Conservation (phyloP, 2,888 invertebrate genomes). For the Phragmatobia fuliginosa region DNA sequence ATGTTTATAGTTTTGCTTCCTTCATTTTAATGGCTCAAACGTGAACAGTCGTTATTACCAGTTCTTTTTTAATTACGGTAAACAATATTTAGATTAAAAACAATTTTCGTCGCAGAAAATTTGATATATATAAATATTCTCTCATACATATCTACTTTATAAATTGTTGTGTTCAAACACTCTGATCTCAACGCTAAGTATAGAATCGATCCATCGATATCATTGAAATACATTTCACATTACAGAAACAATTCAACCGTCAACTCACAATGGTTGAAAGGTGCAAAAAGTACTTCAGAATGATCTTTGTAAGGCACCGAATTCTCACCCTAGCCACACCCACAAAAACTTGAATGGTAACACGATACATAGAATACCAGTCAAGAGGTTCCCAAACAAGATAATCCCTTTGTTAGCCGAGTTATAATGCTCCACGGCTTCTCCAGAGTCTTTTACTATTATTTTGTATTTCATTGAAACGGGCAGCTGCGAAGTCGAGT, state of each 20-base stretch:
- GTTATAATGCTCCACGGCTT: constrained; percentile 74
- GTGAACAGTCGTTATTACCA: background rate
- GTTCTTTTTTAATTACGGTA: background rate
- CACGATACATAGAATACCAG: constrained; percentile 80
- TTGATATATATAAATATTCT: no score
- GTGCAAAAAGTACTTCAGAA: constrained; percentile 59
- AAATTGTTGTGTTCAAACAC: background rate
- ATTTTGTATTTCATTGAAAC: constrained; percentile 78
- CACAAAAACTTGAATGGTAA: constrained; percentile 81
- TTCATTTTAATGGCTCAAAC: background rate
- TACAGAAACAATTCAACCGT: constrained; percentile 52
- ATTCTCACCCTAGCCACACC: constrained; percentile 79
- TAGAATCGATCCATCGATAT: constrained; percentile 7
- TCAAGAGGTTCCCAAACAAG: constrained; percentile 86
- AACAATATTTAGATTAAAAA: background rate
- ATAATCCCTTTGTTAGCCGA: constrained; percentile 83
- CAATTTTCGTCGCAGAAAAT: no score
- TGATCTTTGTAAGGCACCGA: constrained; percentile 67
- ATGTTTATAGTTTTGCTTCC: background rate
- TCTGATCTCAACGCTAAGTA: background rate
- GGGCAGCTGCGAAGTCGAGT: constrained; percentile 77
- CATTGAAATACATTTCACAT: constrained; percentile 55
- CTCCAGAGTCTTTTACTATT: constrained; percentile 73
- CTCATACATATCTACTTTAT: background rate
- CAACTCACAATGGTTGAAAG: constrained; percentile 60